Percentiles rank a stretch among this genome's conserved stretches.
Evolutionary conservation across 2,797 vertebrate species (phyloP).

Genomic region (Hozukius guyotensis): DNA sequence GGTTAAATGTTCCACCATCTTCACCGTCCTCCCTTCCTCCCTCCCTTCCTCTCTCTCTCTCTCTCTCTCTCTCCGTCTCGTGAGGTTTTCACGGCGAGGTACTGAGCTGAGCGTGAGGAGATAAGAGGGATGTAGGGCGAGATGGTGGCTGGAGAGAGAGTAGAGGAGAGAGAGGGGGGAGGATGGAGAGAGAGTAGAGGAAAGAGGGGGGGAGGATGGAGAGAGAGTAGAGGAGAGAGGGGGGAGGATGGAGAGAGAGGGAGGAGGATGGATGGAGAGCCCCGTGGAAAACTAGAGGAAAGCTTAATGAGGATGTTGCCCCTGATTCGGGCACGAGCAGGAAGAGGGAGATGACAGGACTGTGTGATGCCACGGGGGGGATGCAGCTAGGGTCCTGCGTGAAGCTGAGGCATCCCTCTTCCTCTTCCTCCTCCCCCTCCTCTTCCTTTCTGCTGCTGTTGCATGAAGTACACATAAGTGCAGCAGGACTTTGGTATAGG

Average conservation of each 20-base stretch:
- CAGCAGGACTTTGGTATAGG: background rate
- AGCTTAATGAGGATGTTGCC: conserved; percentile 60
- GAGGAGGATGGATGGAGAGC: conserved; percentile 11
- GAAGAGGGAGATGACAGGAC: conserved; percentile 46
- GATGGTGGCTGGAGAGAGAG: conserved; percentile 11
- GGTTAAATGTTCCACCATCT: background rate
- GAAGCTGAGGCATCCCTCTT: conserved; percentile 38
- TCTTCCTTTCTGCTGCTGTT: background rate
- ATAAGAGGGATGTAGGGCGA: conserved; percentile 34
- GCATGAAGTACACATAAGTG: background rate
- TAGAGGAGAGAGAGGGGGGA: background rate
- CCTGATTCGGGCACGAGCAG: conserved; percentile 41
- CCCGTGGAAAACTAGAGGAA: conserved; percentile 37
- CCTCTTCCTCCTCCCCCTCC: background rate
- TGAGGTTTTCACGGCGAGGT: conserved; percentile 18
- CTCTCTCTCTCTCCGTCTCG: background rate
- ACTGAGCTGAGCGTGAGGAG: conserved; percentile 13
- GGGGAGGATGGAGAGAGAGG: background rate
- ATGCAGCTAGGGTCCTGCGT: conserved; percentile 24
- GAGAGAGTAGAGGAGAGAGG: no score
- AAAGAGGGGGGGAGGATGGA: no score
- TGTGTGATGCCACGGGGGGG: conserved; percentile 31
- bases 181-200: background rate
- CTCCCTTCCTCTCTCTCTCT: no score
- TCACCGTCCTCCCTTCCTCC: no score